phyloP scores from a whole-genome alignment of 2,113 vertebrate genomes.

The Aptenodytes patagonicus region DNA sequence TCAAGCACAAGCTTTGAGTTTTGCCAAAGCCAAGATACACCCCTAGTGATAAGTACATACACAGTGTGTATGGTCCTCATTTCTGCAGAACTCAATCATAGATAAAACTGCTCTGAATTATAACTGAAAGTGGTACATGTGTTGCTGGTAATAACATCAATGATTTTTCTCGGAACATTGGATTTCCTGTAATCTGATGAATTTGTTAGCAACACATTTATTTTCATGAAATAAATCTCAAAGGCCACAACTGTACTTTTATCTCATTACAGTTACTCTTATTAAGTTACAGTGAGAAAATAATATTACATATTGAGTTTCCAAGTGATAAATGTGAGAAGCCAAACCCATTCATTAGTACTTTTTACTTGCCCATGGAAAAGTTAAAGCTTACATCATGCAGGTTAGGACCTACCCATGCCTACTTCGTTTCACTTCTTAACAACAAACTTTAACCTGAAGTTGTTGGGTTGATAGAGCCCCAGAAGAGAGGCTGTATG shows the following conservation, averaged over 20 bases:
- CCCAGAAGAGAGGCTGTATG: not conserved
- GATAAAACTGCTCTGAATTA: not conserved
- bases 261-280: not conserved
- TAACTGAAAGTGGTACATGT: not conserved
- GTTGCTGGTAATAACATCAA: not conserved
- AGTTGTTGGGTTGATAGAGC: not conserved
- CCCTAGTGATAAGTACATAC: not conserved
- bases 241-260: not conserved
- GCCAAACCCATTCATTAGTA: not conserved
- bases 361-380: not conserved
- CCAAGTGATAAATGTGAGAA: not conserved
- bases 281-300: not conserved
- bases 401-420: not conserved
- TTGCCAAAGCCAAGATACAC: not conserved
- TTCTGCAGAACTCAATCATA: not conserved
- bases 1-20: not conserved
- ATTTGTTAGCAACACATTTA: not conserved
- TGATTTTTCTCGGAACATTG: not conserved
- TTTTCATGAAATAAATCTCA: not conserved
- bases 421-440: not conserved
- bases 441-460: not conserved
- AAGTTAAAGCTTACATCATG: not conserved
- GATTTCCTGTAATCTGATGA: slow-evolving; percentile 17
- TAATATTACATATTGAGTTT: not conserved
- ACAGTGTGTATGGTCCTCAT: not conserved